phyloP scores from a whole-genome alignment of 37 sponge, comb jelly and placozoan genomes.

The Geodia barretti region DNA sequence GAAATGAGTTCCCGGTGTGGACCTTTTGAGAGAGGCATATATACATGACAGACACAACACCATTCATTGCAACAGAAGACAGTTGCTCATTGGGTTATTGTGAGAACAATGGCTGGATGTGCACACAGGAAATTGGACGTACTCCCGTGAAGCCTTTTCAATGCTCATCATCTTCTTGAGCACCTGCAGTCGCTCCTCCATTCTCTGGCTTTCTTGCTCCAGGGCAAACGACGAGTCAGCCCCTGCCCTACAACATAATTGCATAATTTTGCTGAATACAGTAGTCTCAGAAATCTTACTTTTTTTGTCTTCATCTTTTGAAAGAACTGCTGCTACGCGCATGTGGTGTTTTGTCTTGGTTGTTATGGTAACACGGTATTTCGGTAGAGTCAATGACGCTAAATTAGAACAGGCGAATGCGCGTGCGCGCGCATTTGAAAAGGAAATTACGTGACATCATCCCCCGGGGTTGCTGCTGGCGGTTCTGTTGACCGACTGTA shows the following conservation, averaged over 20 bases:
- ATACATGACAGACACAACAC: no score
- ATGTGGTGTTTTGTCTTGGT: neutral
- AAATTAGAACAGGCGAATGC: neutral
- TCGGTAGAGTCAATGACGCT: neutral
- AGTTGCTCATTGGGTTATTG: no score
- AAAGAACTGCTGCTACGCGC: neutral
- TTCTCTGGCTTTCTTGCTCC: conserved; percentile 46
- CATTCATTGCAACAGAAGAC: no score
- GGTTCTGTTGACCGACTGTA: no score
- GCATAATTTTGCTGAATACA: neutral
- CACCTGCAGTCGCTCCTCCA: conserved; percentile 69
- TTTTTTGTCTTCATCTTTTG: neutral
- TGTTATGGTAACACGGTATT: neutral
- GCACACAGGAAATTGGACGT: neutral
- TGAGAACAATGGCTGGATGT: no score
- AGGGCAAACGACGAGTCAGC: conserved; percentile 18
- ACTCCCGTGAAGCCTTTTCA: conserved; percentile 77
- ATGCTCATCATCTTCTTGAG: conserved; percentile 66
- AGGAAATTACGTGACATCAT: neutral
- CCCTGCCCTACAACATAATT: neutral
- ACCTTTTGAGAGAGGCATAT: neutral
- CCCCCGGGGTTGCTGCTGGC: neutral
- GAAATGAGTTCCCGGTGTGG: neutral
- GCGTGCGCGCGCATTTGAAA: neutral
- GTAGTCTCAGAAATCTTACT: neutral